Conservation (phyloP, 2,113 vertebrate species). For the Catharus minimus region DNA sequence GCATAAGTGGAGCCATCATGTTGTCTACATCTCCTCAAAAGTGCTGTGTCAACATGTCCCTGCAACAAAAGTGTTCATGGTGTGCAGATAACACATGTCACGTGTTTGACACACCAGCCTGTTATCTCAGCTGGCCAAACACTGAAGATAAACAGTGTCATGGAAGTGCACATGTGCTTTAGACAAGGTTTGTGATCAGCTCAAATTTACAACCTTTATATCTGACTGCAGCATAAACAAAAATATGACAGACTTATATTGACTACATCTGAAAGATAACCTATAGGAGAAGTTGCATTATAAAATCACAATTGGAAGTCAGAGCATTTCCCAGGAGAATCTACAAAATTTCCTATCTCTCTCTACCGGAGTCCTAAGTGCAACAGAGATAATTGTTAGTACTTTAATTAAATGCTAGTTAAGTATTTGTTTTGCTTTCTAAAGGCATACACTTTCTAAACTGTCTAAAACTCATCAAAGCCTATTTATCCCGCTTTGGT, state of each 20-base stretch:
- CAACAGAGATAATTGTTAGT: not conserved
- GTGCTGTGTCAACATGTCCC: slow-evolving; percentile 44
- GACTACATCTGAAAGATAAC: not conserved
- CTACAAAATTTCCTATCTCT: not conserved
- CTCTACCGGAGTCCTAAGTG: rapidly evolving
- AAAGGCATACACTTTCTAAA: not conserved
- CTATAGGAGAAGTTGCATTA: not conserved
- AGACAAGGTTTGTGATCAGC: slow-evolving; percentile 19
- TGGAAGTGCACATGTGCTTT: not conserved
- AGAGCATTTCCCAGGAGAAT: not conserved
- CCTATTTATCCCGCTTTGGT: not conserved
- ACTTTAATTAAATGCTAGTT: not conserved
- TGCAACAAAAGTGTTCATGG: not conserved
- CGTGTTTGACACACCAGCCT: not conserved
- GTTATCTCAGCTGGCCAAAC: slow-evolving; percentile 51
- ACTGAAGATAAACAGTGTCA: slow-evolving; percentile 32
- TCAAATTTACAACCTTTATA: not conserved
- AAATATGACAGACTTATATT: not conserved
- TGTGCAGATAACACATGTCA: not conserved
- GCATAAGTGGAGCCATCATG: slow-evolving; percentile 47
- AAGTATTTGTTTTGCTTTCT: not conserved
- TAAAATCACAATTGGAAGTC: not conserved
- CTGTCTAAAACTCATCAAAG: not conserved
- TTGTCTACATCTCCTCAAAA: slow-evolving; percentile 40
- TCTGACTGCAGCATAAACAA: slow-evolving; percentile 1